Evolutionary conservation across 2,113 vertebrate species (phyloP).

Genomic region (Corapipo altera): DNA sequence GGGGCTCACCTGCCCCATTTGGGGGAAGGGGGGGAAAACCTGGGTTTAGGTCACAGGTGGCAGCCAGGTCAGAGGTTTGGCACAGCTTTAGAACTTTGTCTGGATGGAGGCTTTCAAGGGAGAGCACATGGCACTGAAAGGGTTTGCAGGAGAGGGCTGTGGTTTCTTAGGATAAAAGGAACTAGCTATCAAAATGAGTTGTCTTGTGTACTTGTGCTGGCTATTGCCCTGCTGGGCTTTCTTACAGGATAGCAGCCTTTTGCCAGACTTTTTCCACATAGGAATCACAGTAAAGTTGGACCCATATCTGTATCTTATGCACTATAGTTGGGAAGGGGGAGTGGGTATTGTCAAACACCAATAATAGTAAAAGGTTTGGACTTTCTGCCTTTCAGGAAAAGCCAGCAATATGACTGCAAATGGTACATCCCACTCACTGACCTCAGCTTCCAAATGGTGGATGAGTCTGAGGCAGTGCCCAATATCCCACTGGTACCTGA

Average conservation of each 20-base stretch:
- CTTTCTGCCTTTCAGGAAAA: slow-evolving; percentile 77
- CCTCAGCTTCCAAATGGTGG: slow-evolving; percentile 90
- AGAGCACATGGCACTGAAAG: background rate
- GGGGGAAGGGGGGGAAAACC: background rate
- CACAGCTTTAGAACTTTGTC: background rate
- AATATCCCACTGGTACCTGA: slow-evolving; percentile 87
- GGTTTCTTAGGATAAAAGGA: background rate
- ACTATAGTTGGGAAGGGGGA: background rate
- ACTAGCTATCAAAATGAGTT: background rate
- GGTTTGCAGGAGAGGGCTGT: background rate
- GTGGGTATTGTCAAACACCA: background rate
- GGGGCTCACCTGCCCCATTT: background rate
- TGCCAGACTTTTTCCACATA: background rate
- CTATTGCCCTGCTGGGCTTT: background rate
- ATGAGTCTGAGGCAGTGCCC: slow-evolving; percentile 85
- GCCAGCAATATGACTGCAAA: slow-evolving; percentile 95
- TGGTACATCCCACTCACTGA: slow-evolving; percentile 94
- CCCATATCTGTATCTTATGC: background rate
- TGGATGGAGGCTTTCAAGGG: background rate
- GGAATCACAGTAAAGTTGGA: background rate
- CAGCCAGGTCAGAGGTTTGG: background rate
- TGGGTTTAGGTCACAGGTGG: background rate
- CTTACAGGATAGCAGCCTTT: background rate
- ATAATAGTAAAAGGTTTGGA: background rate
- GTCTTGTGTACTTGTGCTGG: background rate